phyloP scores from a whole-genome alignment of 23 tunicate genomes.

The Styela plicata region DNA sequence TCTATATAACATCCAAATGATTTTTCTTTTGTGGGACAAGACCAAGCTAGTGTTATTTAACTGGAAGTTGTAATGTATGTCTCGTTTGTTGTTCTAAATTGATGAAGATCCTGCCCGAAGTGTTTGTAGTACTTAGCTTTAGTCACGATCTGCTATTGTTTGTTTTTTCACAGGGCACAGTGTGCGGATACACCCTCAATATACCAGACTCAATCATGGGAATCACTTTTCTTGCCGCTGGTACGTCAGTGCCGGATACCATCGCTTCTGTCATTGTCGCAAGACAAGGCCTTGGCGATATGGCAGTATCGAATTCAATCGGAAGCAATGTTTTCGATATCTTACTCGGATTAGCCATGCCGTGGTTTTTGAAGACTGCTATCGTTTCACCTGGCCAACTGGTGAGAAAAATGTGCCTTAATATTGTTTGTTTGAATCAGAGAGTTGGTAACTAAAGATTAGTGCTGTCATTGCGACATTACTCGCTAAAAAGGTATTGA shows the following conservation, averaged over 20 bases:
- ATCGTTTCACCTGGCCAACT: not conserved
- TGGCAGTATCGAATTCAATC: slow-evolving; percentile 92
- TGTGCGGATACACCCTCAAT: slow-evolving; percentile 22
- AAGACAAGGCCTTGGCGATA: slow-evolving; percentile 73
- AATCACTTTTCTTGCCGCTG: slow-evolving; percentile 40
- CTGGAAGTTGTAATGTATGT: no score
- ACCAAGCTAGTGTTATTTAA: no score
- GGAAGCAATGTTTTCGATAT: slow-evolving; percentile 88
- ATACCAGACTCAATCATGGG: slow-evolving; percentile 39
- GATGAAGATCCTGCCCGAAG: no score
- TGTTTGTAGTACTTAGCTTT: no score
- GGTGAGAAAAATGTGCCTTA: no score
- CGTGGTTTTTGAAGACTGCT: slow-evolving; percentile 26
- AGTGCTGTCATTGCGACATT: no score
- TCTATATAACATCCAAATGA: no score
- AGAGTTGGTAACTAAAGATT: no score
- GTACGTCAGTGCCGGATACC: slow-evolving; percentile 63
- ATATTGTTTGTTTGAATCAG: no score
- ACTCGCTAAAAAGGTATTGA: no score
- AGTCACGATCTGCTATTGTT: not conserved
- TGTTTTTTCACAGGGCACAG: not conserved
- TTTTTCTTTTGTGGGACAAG: no score
- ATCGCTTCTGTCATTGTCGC: slow-evolving; percentile 85
- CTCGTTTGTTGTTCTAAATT: no score
- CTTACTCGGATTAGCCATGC: slow-evolving; percentile 70